A percentile compares a stretch with the other conserved stretches of the same genome.
Conservation (phyloP, 2,113 vertebrate genomes). For the Sciurus niger region DNA sequence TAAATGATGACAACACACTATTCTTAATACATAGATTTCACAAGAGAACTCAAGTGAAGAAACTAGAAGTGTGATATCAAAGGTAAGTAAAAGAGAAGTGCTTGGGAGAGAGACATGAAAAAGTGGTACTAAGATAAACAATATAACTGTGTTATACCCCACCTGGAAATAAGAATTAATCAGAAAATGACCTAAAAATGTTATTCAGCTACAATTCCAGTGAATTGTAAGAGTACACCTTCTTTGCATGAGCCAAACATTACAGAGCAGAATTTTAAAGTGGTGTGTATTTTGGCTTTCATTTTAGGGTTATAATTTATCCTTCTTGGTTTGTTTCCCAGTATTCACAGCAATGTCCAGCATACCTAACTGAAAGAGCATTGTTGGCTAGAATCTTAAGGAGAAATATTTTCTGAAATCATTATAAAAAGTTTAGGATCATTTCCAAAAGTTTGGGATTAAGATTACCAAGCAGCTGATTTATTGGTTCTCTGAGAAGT, state of each 20-base stretch:
- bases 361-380: conserved; percentile 45
- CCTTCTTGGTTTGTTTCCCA: conserved; percentile 71
- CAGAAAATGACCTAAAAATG: conserved; percentile 53
- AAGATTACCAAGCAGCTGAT: conserved; percentile 56
- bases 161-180: conserved; percentile 59
- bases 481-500: conserved; percentile 63
- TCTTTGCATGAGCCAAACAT: conserved; percentile 64
- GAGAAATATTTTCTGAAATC: conserved; percentile 63
- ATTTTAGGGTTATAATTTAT: conserved; percentile 71
- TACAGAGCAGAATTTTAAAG: conserved; percentile 75
- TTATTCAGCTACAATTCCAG: conserved; percentile 20
- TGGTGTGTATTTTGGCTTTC: conserved; percentile 66
- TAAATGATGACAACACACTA: background rate
- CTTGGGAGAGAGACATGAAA: background rate
- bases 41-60: background rate
- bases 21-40: background rate
- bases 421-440: background rate
- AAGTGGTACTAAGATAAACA: background rate
- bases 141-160: background rate
- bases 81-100: background rate
- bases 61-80: background rate
- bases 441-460: conserved; percentile 63
- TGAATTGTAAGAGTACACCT: conserved; percentile 34
- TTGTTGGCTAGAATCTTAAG: conserved; percentile 50
- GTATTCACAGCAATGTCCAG: conserved; percentile 67